A percentile compares a stretch with the other conserved stretches of the same genome.
These are phyloP conservation scores for Dromococcyx pavoninus DNA, from an alignment of 2,797 vertebrate species.

Conservation along the genomic window DNA sequence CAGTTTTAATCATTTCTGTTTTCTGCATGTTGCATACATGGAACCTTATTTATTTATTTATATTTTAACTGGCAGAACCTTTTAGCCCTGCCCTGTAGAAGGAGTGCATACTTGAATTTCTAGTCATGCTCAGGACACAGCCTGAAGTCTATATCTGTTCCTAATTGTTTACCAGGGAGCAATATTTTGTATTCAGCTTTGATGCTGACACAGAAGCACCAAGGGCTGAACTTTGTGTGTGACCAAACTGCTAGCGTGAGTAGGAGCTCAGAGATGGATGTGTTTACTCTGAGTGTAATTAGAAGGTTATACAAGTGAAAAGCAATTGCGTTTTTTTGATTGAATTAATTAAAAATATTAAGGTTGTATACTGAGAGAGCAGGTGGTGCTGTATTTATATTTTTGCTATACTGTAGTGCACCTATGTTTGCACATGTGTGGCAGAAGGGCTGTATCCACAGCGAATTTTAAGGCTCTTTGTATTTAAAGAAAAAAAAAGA, in stretches of 20 bases:
- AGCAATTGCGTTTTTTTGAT: background rate
- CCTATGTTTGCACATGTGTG: background rate
- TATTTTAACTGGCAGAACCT: background rate
- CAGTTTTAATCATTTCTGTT: background rate
- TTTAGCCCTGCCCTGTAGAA: background rate
- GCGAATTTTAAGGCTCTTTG: constrained; percentile 50
- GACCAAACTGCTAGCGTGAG: background rate
- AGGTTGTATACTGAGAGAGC: background rate
- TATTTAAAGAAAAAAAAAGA: background rate
- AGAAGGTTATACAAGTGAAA: constrained; percentile 3
- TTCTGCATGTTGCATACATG: background rate
- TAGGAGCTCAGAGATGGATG: background rate
- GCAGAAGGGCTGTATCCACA: background rate
- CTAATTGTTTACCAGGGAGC: background rate
- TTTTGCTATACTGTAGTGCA: background rate
- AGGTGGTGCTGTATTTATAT: background rate
- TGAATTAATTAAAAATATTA: constrained; percentile 12
- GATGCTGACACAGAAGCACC: background rate
- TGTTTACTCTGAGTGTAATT: background rate
- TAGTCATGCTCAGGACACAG: background rate
- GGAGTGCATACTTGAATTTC: background rate
- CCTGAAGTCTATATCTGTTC: background rate
- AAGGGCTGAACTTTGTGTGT: background rate
- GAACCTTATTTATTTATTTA: background rate
- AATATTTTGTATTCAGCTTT: background rate